Percentiles rank a stretch among this genome's conserved stretches.
Conservation (phyloP, 2,113 vertebrate species). For the Hemiprocne comata region DNA sequence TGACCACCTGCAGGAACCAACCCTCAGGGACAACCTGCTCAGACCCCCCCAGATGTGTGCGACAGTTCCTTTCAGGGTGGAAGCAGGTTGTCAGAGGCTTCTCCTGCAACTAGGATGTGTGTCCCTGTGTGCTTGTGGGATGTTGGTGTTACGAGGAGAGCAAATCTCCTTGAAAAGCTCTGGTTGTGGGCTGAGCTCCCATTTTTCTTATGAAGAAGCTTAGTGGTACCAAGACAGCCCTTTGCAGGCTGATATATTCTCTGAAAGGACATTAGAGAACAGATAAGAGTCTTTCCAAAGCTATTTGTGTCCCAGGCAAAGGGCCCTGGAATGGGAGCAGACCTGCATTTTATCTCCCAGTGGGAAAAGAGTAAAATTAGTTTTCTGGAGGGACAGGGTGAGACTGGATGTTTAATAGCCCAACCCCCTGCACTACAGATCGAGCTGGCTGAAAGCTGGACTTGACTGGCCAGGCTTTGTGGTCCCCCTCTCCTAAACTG, state of each 20-base stretch:
- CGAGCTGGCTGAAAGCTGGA: not conserved
- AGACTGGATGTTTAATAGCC: not conserved
- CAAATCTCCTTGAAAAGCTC: not conserved
- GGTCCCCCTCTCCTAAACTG: not conserved
- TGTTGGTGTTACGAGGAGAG: not conserved
- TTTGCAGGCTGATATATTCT: conserved; percentile 2
- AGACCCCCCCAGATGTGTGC: not conserved
- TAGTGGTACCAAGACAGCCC: not conserved
- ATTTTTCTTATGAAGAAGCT: not conserved
- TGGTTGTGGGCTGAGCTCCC: not conserved
- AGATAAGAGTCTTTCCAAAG: conserved; percentile 55
- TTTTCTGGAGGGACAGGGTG: conserved; percentile 40
- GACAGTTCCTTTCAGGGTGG: not conserved
- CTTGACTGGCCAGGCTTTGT: not conserved
- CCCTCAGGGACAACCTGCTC: not conserved
- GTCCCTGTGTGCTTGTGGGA: not conserved
- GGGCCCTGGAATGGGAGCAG: conserved; percentile 13
- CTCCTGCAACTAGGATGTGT: not conserved
- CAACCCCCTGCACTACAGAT: not conserved
- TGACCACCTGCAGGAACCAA: rapidly evolving
- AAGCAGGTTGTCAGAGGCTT: not conserved
- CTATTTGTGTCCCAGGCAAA: conserved; percentile 46
- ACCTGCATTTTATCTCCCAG: conserved; percentile 55
- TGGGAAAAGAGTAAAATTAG: conserved; percentile 57
- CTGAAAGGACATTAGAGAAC: not conserved